Evolutionary conservation across 2,113 vertebrate species (phyloP).

Genomic region (Leucopsar rothschildi): DNA sequence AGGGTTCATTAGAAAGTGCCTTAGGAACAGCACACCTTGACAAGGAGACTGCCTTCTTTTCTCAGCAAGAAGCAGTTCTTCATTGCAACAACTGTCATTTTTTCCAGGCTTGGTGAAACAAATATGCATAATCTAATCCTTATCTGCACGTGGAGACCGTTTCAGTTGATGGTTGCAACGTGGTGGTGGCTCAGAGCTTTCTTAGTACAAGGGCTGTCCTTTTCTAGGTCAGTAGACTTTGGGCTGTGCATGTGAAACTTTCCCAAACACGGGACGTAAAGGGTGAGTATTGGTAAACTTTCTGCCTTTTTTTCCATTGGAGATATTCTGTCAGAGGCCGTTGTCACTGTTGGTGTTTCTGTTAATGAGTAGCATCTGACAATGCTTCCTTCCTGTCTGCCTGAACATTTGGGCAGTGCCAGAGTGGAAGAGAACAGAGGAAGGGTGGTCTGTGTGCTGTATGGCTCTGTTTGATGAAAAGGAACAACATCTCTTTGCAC

Average conservation of each 20-base stretch:
- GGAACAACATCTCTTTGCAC: background rate
- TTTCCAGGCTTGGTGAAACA: background rate
- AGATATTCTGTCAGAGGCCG: background rate
- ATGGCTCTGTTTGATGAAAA: background rate
- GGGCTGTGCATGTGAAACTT: background rate
- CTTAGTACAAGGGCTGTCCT: background rate
- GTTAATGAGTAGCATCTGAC: background rate
- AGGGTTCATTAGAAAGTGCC: background rate
- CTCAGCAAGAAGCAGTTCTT: background rate
- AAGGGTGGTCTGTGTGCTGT: background rate
- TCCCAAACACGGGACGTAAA: background rate
- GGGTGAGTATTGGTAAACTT: background rate
- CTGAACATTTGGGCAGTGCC: background rate
- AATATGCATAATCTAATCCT: background rate
- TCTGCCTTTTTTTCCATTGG: accelerated
- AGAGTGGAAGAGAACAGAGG: background rate
- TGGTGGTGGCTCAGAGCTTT: background rate
- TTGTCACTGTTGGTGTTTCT: accelerated
- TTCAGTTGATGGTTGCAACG: accelerated
- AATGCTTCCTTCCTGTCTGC: background rate
- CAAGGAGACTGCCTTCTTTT: background rate
- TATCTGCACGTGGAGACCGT: background rate
- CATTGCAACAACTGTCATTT: background rate
- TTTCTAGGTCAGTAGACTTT: background rate
- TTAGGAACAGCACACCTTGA: background rate